Conservation (phyloP, 2,888 invertebrate genomes). For the Ochropleura plecta region DNA sequence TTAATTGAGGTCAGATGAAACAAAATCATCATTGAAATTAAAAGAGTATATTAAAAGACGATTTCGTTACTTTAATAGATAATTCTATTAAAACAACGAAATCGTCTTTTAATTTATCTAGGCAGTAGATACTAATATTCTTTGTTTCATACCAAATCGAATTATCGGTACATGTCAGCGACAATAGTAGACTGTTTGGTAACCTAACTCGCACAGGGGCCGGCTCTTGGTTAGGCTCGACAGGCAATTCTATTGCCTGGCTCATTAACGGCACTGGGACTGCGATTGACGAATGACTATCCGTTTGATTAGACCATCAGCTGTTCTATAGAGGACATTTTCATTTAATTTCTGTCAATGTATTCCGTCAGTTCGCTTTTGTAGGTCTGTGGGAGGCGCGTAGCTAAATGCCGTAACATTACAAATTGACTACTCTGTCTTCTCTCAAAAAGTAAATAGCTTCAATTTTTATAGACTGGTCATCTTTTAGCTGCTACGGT, state of each 20-base stretch:
- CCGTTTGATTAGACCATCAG: constrained; percentile 1
- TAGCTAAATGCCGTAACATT: too few species aligned
- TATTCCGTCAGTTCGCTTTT: too few species aligned
- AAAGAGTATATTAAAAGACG: too few species aligned
- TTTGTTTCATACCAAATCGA: background rate
- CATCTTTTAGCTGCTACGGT: too few species aligned
- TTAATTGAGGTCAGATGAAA: too few species aligned
- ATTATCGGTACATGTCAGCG: background rate
- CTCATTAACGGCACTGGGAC: constrained; percentile 6
- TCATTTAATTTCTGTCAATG: background rate
- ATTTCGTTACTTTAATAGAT: too few species aligned
- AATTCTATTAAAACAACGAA: background rate
- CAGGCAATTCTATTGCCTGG: background rate
- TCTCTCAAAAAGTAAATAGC: too few species aligned
- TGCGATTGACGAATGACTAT: constrained; percentile 13
- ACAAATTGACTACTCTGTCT: too few species aligned
- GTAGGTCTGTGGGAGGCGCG: too few species aligned
- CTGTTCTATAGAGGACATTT: background rate
- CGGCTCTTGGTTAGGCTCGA: background rate
- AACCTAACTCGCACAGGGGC: background rate
- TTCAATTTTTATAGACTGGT: too few species aligned
- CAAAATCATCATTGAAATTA: too few species aligned
- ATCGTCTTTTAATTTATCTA: background rate
- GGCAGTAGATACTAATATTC: background rate
- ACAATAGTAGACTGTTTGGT: background rate